phyloP scores from a whole-genome alignment of 1,140 invertebrate species.

The Camponotus floridanus region DNA sequence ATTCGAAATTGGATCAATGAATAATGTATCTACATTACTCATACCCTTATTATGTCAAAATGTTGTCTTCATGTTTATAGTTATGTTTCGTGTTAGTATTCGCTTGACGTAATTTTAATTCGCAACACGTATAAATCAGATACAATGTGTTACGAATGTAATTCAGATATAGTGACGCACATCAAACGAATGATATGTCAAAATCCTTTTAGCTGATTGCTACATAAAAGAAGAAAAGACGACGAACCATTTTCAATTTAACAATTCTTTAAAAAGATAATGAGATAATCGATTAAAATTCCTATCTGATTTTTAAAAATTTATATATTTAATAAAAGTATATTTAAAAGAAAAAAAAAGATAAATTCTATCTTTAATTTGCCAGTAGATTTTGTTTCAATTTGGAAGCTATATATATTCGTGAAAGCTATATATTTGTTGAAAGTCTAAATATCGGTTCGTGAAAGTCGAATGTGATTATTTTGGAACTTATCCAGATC shows the following conservation, averaged over 20 bases:
- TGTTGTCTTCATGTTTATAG: background rate
- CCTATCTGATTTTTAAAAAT: no score
- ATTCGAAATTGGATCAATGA: conserved; percentile 24
- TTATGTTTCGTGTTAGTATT: background rate
- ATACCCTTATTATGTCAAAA: background rate
- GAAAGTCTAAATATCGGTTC: background rate
- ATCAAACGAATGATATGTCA: background rate
- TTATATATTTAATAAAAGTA: background rate
- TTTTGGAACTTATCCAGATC: conserved; percentile 16
- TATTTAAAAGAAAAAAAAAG: background rate
- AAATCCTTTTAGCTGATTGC: background rate
- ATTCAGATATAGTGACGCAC: background rate
- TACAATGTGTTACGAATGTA: background rate
- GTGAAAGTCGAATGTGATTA: background rate
- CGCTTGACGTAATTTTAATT: conserved; percentile 32
- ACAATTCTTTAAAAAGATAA: background rate
- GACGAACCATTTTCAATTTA: background rate
- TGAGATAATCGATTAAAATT: background rate
- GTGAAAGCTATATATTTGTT: background rate
- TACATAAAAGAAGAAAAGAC: background rate
- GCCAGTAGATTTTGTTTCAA: background rate
- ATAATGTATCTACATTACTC: conserved; percentile 46
- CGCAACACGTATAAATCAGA: conserved; percentile 47
- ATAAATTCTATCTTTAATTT: background rate
- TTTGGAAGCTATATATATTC: background rate